Evolutionary conservation across 2,113 vertebrate species (phyloP).

Genomic region (Rhadina sibilatrix): DNA sequence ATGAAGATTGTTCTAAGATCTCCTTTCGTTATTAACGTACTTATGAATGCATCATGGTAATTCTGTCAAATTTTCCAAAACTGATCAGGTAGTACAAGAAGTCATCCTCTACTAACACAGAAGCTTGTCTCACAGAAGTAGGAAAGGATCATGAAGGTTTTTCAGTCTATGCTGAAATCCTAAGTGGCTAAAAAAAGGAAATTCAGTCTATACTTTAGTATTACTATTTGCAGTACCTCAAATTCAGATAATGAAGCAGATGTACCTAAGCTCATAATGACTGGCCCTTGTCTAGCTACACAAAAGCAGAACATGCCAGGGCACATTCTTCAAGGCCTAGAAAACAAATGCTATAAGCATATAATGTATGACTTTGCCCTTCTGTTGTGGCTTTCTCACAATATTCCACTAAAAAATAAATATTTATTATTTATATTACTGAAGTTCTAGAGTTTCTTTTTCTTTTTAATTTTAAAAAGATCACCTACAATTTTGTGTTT

Average conservation of each 20-base stretch:
- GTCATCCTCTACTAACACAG: neutral
- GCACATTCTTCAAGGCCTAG: neutral
- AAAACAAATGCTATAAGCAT: neutral
- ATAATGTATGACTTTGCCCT: neutral
- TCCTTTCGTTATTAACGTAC: rapidly evolving
- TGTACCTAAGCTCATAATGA: neutral
- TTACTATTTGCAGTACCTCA: neutral
- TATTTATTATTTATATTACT: neutral
- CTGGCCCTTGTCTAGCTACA: neutral
- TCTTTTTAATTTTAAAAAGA: neutral
- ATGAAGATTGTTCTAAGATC: neutral
- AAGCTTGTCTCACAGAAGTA: neutral
- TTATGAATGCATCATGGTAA: neutral
- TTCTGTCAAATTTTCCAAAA: neutral
- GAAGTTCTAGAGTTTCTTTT: neutral
- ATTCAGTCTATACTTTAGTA: neutral
- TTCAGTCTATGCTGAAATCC: neutral
- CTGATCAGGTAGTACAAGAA: neutral
- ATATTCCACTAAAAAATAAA: neutral
- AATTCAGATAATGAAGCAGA: neutral
- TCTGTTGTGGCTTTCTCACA: neutral
- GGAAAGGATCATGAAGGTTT: neutral
- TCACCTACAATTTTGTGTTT: neutral
- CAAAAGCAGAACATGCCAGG: neutral
- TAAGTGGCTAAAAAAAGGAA: neutral